Conservation (phyloP, 2,888 invertebrate species). For the Pseudococcus longispinus region DNA sequence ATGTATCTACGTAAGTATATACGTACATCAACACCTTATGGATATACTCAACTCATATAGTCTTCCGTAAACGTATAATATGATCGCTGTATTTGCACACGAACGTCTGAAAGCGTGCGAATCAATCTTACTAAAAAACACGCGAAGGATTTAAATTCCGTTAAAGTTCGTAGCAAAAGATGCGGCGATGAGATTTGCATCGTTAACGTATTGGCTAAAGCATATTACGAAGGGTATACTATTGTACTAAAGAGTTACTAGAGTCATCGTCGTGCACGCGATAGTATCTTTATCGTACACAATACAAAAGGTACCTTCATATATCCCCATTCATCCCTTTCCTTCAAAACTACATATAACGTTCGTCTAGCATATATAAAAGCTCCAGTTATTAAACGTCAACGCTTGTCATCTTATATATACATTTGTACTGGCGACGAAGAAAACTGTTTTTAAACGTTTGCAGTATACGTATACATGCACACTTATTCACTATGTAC, state of each 20-base stretch:
- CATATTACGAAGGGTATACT: background rate
- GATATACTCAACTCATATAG: background rate
- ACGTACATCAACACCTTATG: background rate
- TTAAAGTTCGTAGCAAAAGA: background rate
- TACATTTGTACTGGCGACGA: background rate
- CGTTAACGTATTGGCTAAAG: background rate
- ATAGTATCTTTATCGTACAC: background rate
- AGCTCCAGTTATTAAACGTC: conserved; percentile 10
- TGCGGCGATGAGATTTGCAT: background rate
- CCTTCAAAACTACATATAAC: background rate
- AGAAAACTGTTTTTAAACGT: conserved; percentile 19
- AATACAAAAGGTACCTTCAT: background rate
- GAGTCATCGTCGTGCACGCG: background rate
- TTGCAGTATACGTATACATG: background rate
- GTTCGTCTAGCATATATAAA: background rate
- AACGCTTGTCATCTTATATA: background rate
- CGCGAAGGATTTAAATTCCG: background rate
- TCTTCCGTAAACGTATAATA: background rate
- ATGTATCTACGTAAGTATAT: background rate
- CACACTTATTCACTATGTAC: background rate
- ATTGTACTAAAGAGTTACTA: background rate
- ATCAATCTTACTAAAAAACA: background rate
- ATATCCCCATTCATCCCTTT: background rate
- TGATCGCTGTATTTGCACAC: background rate
- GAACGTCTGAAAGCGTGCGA: background rate